These are phyloP conservation scores for Camponotus vicinus DNA, from an alignment of 1,140 invertebrate genomes.

Conservation along the genomic window DNA sequence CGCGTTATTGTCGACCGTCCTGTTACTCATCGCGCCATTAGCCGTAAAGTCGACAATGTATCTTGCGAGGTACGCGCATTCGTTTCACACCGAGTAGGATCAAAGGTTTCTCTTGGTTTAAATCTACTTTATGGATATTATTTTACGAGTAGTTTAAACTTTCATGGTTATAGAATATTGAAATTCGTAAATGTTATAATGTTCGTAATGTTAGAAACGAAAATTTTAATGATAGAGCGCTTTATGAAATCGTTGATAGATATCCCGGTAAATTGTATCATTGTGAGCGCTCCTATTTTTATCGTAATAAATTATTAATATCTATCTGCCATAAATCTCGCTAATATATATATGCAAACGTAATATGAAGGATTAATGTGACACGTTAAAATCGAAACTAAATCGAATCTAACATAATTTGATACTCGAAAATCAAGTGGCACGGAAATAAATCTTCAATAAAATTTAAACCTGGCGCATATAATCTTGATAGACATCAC, in stretches of 20 bases:
- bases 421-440: slow-evolving; percentile 62
- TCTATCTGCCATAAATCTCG: not conserved
- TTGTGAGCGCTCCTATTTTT: not conserved
- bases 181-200: not conserved
- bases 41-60: slow-evolving; percentile 14
- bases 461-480: slow-evolving; percentile 5
- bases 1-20: slow-evolving; percentile 43
- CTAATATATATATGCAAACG: not conserved
- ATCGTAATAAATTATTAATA: slow-evolving; percentile 26
- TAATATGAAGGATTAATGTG: slow-evolving; percentile 45
- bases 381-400: slow-evolving; percentile 21
- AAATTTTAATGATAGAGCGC: not conserved
- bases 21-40: slow-evolving; percentile 32
- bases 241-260: not conserved
- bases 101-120: not conserved
- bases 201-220: not conserved
- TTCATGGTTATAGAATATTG: not conserved
- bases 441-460: slow-evolving; percentile 36
- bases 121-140: slow-evolving; percentile 3
- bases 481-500: slow-evolving; percentile 28
- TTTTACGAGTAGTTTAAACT: not conserved
- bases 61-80: slow-evolving; percentile 6
- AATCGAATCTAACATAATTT: not conserved
- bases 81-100: not conserved
- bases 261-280: not conserved